Base-by-base conservation (phyloP, 2,888 invertebrate genomes). In the Odontothrips loti region DNA sequence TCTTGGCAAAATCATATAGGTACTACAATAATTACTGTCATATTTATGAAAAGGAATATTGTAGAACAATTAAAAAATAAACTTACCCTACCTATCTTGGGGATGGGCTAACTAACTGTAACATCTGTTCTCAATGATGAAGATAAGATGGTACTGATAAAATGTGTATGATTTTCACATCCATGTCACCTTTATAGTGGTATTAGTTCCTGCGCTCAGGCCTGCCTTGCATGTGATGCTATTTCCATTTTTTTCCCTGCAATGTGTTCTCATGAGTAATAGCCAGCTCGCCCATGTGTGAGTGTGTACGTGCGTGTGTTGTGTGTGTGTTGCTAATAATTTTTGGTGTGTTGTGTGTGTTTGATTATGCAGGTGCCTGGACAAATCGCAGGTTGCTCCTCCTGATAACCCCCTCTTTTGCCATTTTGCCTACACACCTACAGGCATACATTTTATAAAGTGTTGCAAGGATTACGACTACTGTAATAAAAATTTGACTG, bases 351-450 rank as follows among this genome's bases (percentile, higher is more conserved):
- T 82, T 82, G 81, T 80, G 88, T 89, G 89, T 88, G 87, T 87
- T 88, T 87, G 87, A 89, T 87, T 88, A 87, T 88, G 89, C 91
- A 95, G 94, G 92, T 95, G 95, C 90, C 91, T 94, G 91, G 91
- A 91, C 88, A 90, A 90, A 89, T 90, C 89, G 88, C 90, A 92
- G 88, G 90, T 92, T 89, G 91, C 93, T 88, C 94, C 94, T 88
- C 91, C 91, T 89, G 92, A 93, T 90, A 93, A 94, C 88, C 93
- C 94, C 88, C 91, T 94, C 91, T 90, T 93, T 91, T 95, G 95
- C 91, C 92, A 93, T 89, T 91, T 91, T 88, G 91, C 92, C 89
- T 91, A 91, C 89, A 90, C 90, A 89, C 90, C 90, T 89, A 93
- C 93, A 90, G 91, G 92, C 87, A 91, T 93, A 86, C 92, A 93